Evolutionary conservation across 2,888 invertebrate genomes (phyloP).

Genomic region (Harmothoe impar): DNA sequence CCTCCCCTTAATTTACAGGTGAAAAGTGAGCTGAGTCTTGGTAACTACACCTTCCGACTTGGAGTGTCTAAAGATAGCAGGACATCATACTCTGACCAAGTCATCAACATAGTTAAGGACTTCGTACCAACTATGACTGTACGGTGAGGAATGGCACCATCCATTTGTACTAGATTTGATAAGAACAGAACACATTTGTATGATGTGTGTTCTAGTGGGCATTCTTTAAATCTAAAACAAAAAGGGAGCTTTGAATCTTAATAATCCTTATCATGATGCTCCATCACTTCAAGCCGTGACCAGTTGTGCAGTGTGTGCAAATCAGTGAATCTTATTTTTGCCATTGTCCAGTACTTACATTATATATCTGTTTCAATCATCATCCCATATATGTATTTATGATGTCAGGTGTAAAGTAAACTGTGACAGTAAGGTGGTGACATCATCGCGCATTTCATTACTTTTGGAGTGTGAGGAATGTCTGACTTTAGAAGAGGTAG

Average conservation of each 20-base stretch:
- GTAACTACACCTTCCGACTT: not conserved
- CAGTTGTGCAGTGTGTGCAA: no score
- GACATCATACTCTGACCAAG: not conserved
- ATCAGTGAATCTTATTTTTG: not conserved
- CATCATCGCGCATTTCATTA: not conserved
- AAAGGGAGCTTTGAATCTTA: not conserved
- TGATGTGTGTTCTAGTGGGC: not conserved
- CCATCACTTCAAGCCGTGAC: no score
- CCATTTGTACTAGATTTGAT: not conserved
- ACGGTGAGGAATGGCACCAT: not conserved
- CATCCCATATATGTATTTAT: not conserved
- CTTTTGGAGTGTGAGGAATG: not conserved
- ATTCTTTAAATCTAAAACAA: not conserved
- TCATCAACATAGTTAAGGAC: not conserved
- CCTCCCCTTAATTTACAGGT: not conserved
- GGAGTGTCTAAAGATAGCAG: not conserved
- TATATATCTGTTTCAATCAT: not conserved
- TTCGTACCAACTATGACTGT: not conserved
- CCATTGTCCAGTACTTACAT: not conserved
- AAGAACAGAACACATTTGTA: no score
- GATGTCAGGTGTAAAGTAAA: not conserved
- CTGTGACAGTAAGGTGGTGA: constrained; percentile 40
- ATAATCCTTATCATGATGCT: no score
- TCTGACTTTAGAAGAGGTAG: not conserved
- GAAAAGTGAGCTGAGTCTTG: not conserved